Conservation (phyloP, 2,888 invertebrate genomes). For the Urechis unicinctus region DNA sequence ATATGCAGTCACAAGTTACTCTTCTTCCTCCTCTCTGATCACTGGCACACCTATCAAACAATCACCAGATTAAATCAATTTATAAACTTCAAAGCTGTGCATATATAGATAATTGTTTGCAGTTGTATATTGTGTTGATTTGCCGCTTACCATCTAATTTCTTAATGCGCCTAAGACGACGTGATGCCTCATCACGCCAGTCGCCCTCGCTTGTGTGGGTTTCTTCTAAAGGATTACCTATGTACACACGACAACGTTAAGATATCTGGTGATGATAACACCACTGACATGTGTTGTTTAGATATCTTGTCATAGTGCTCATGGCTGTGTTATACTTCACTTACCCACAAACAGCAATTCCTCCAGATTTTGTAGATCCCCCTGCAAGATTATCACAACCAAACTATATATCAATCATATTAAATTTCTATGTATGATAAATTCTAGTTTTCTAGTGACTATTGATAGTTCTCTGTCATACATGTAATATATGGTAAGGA, state of each 20-base stretch:
- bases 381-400: conserved; percentile 24
- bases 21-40: conserved; percentile 18
- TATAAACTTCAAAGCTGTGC: no score
- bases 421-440: background rate
- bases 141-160: conserved; percentile 52
- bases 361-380: conserved; percentile 53
- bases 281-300: no score
- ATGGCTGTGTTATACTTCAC: conserved; percentile 5
- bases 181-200: conserved; percentile 41
- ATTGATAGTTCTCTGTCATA: no score
- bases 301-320: background rate
- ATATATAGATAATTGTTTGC: no score
- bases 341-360: conserved; percentile 61
- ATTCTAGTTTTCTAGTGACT: no score
- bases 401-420: background rate
- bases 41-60: conserved; percentile 17
- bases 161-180: conserved; percentile 40
- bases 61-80: background rate
- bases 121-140: no score
- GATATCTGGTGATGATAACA: no score
- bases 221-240: conserved; percentile 49
- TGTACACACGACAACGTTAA: no score
- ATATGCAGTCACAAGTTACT: no score
- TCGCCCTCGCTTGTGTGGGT: conserved; percentile 34
- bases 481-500: background rate